Conservation (phyloP, 1,140 invertebrate species). For the Aphaenogaster rudis region DNA sequence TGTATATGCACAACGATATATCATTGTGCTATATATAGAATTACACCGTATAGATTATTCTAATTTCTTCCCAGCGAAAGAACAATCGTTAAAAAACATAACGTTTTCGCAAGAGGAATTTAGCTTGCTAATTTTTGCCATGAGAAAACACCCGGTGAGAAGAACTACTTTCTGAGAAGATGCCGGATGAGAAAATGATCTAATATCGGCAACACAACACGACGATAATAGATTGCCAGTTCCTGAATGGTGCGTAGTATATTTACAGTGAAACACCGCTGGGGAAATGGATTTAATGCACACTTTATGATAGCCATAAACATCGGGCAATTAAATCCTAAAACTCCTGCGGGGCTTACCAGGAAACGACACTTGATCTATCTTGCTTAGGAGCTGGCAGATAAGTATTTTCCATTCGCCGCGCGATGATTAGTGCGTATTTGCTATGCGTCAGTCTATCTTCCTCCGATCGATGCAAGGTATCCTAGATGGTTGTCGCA, state of each 20-base stretch:
- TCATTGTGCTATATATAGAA: not conserved
- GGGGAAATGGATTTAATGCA: conserved; percentile 4
- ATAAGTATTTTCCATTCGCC: conserved; percentile 16
- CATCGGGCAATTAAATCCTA: conserved; percentile 24
- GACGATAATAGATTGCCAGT: not conserved
- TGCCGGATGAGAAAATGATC: not conserved
- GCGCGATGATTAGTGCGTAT: not conserved
- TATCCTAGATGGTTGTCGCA: not conserved
- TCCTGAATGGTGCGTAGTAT: not conserved
- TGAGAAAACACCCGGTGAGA: not conserved
- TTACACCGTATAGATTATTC: not conserved
- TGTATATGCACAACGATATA: not conserved
- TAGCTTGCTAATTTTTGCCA: not conserved
- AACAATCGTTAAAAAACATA: not conserved
- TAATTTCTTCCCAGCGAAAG: not conserved
- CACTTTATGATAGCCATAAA: conserved; percentile 29
- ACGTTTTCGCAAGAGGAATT: not conserved
- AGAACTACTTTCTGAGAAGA: not conserved
- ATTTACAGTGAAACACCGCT: not conserved
- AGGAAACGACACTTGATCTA: conserved; percentile 21
- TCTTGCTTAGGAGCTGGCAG: not conserved
- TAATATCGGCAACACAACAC: not conserved
- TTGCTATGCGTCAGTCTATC: not conserved
- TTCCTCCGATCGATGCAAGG: no score
- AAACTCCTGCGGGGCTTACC: conserved; percentile 9